Base-by-base conservation (phyloP, 2,888 invertebrate genomes). In the Melanargia galathea region DNA sequence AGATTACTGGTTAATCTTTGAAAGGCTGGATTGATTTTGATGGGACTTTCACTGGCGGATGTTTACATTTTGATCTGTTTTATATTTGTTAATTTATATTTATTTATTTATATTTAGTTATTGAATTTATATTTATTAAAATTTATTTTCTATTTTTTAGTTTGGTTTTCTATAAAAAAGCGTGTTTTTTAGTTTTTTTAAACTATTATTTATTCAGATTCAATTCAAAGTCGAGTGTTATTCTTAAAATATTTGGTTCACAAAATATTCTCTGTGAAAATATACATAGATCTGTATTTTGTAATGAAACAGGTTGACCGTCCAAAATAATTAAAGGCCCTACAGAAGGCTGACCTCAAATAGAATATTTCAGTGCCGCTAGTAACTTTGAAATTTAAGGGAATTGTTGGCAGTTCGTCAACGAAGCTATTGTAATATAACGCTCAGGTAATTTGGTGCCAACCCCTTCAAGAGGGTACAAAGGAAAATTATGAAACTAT, bases 361-460 rank as follows among this genome's bases (percentile, higher is more conserved):
- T 35, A 33, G 33, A 52, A 52, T 52, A 52, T 52, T 52, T 52
- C 33, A 52, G 52, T 35, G 13, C 33, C 11, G 10, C 51, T 51
- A 4, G 13, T 30, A 52, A 33, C 33, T 35, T 35, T 30, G 49
- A 30, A 51, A 51, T 30, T 18, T 33, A 35, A 52, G 10, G 33
- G 33, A 33, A 20, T 35, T 20, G 52, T 52, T 52, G 4, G 51
- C 16, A 52, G 52, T 20, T 35, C 18, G 52, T 52, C 20, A 20
- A 52, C 52, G 4, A 16, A 18, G 52, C 52, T 20, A 13, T 20
- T 33, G 18, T 20, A 52, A 35, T 52, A 51, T 33, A 18, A 52
- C 33, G 13, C 35, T 35, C 18, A 33, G 35, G 52, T 52, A 52
- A 52, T 52, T 35, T 52, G 33, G 52, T 33, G 18, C 20, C 30